Evolutionary conservation across 2,113 vertebrate species (phyloP), one percentile per base, ranked within the genome.

Genomic region (Aspiorhynchus laticeps): DNA sequence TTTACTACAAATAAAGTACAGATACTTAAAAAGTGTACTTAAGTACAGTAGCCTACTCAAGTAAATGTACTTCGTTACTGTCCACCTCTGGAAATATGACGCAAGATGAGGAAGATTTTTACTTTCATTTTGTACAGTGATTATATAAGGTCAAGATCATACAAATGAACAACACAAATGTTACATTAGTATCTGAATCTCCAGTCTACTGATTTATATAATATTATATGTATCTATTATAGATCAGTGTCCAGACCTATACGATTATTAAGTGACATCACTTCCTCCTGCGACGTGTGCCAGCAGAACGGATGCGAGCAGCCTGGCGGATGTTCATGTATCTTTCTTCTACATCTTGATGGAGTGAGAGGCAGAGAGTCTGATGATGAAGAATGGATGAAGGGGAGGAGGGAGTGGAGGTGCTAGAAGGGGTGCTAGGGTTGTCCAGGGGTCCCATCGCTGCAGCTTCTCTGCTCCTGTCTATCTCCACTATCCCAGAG

Each of bases 331-430:
- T 19, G n/a, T 88, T 91, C 77, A 15, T 41, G 1, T 83, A 83
- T 28, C 71, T 87, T 86, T 88, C 87, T 38, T 80, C 73, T 33
- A 88, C 71, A 21, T 90, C 56, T 15, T 85, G 88, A 24, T n/a
- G 65, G 6, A 82, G 78, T 41, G 87, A 9, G 12, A 93, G 85
- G 17, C 87, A 71, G 43, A 94, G 88, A 14, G 91, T 92, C 85
- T 94, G 92, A 53, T 91, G 65, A 77, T 93, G 92, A 76, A 88
- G 87, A 53, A 61, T n/a, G 33, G 91, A 88, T 0, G 87, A 80
- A 43, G 85, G 51, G 63, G 91, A 86, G 85, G 76, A 9, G 12
- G 73, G 1, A 2, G 88, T 85, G 17, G 31, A 59, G n/a, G 79
- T 75, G 21, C 41, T 33, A 28, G 73, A 56, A 2, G 76, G 28